Evolutionary conservation across 2,888 invertebrate species (phyloP).

Genomic region (Meganola albula): DNA sequence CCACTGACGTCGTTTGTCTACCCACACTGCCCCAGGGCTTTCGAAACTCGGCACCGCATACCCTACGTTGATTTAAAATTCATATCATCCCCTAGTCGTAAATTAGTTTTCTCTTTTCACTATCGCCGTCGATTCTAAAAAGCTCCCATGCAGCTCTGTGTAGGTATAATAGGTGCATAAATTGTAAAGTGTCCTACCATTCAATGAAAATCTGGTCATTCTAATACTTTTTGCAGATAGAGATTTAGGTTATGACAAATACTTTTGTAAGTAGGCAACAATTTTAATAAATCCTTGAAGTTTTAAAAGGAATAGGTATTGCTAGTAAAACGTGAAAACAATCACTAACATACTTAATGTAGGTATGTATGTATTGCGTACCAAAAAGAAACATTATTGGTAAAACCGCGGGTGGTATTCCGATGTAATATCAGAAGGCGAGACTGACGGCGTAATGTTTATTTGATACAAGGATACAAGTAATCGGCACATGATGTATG

Average conservation of each 20-base stretch:
- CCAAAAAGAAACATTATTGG: constrained; percentile 51
- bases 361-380: constrained; percentile 54
- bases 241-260: too few relatives aligned
- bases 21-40: constrained; percentile 32
- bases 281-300: too few relatives aligned
- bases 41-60: constrained; percentile 25
- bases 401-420: constrained; percentile 45
- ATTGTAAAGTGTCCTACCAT: too few relatives aligned
- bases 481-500: constrained; percentile 73
- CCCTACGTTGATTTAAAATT: constrained; percentile 47
- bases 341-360: too few relatives aligned
- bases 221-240: too few relatives aligned
- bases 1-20: constrained; percentile 43
- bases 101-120: constrained; percentile 42
- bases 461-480: constrained; percentile 74
- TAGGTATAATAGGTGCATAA: too few relatives aligned
- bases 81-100: constrained; percentile 40
- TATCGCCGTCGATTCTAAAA: constrained; percentile 27
- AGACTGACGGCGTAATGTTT: constrained; percentile 66
- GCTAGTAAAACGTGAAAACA: too few relatives aligned
- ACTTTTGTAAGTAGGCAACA: too few relatives aligned
- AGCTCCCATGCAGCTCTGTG: too few relatives aligned
- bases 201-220: too few relatives aligned
- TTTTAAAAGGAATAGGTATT: too few relatives aligned
- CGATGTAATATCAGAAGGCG: constrained; percentile 51